Conservation (phyloP, 2,797 vertebrate genomes). For the Cynopterus sphinx region DNA sequence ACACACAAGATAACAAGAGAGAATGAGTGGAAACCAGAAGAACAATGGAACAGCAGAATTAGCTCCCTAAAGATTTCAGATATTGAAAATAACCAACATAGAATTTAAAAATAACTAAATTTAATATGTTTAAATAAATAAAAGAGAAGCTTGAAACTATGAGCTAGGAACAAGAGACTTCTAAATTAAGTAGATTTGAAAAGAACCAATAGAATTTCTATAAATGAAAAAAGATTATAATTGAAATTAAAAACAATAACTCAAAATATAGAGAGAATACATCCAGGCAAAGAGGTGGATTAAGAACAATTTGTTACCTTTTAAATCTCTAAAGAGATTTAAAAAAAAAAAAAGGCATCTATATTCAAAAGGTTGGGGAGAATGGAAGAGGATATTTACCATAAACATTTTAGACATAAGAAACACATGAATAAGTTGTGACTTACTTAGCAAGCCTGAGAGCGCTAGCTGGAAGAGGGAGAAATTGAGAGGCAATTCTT, state of each 20-base stretch:
- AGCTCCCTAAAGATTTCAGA: background rate
- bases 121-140: conserved; percentile 4
- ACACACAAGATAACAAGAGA: background rate
- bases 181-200: background rate
- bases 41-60: background rate
- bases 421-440: background rate
- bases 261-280: background rate
- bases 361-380: background rate
- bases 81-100: background rate
- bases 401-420: background rate
- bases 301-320: background rate
- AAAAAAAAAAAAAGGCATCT: background rate
- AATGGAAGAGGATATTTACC: background rate
- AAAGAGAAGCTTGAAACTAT: background rate
- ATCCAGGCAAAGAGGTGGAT: background rate
- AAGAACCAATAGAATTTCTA: background rate
- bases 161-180: conserved; percentile 12
- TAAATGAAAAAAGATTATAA: conserved; percentile 4
- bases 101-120: background rate
- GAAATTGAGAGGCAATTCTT: background rate
- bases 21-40: background rate
- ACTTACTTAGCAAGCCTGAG: background rate
- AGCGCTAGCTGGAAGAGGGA: background rate
- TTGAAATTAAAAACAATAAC: background rate
- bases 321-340: background rate